These are phyloP conservation scores for Mustelus asterias DNA, from an alignment of 2,113 vertebrate species.

Conservation along the genomic window DNA sequence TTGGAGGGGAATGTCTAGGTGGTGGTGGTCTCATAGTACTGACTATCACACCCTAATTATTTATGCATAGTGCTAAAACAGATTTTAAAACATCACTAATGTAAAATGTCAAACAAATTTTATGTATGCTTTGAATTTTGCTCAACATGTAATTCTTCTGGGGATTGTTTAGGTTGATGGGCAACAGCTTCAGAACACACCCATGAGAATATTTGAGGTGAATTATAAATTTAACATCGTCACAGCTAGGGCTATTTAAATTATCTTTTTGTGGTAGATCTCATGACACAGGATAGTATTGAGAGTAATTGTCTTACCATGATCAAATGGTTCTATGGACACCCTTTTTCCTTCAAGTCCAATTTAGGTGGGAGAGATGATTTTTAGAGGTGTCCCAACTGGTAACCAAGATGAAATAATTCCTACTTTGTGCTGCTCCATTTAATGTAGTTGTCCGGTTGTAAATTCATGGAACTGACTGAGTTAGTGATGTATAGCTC, in stretches of 20 bases:
- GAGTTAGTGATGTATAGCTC: not conserved
- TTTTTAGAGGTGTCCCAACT: not conserved
- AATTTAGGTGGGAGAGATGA: not conserved
- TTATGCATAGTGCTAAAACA: not conserved
- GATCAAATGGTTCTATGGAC: too few species aligned
- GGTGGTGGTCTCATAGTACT: not conserved
- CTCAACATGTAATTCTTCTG: not conserved
- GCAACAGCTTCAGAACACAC: not conserved
- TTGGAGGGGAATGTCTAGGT: too few species aligned
- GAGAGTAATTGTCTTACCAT: not conserved
- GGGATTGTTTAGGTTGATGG: not conserved
- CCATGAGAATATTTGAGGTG: not conserved
- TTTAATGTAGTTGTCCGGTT: not conserved
- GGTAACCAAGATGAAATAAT: conserved; percentile 21
- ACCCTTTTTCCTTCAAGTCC: not conserved
- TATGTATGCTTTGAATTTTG: not conserved
- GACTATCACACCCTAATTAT: not conserved
- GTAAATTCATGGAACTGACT: not conserved
- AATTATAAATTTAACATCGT: not conserved
- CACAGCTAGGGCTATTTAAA: not conserved
- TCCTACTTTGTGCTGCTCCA: not conserved
- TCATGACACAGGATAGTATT: not conserved
- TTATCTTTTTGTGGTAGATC: not conserved
- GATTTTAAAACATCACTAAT: not conserved
- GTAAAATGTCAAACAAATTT: not conserved